A percentile compares a stretch with the other conserved stretches of the same genome.
These are phyloP conservation scores for Calephelis nemesis DNA, from an alignment of 1,140 invertebrate species.

Conservation along the genomic window DNA sequence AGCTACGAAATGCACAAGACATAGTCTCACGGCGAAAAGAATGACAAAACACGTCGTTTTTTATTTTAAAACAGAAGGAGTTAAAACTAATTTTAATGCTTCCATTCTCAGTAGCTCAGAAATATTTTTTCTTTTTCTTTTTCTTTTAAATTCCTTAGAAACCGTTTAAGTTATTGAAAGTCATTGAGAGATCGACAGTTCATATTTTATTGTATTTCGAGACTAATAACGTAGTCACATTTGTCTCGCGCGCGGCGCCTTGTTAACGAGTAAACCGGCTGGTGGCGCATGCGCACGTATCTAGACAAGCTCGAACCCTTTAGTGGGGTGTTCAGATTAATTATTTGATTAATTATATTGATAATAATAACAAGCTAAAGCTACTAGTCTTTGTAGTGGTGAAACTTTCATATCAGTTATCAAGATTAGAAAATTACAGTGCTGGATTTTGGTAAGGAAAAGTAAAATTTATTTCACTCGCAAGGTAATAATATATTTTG, in stretches of 20 bases:
- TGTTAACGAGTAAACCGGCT: conserved; percentile 49
- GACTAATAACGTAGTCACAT: conserved; percentile 62
- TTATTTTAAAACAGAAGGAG: background rate
- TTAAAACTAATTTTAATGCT: background rate
- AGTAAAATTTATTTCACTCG: too few relatives aligned
- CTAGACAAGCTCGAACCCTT: conserved; percentile 3
- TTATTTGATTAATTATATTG: conserved; percentile 12
- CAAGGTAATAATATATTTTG: too few relatives aligned
- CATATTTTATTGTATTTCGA: conserved; percentile 30
- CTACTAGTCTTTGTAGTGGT: conserved; percentile 1
- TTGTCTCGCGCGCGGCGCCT: conserved; percentile 63
- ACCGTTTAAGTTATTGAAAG: conserved; percentile 13
- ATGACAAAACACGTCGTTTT: too few relatives aligned
- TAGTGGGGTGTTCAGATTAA: conserved; percentile 31
- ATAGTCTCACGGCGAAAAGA: too few relatives aligned
- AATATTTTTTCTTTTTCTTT: conserved; percentile 2
- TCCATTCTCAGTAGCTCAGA: background rate
- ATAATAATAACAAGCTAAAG: background rate
- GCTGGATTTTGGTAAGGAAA: too few relatives aligned
- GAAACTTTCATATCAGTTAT: background rate
- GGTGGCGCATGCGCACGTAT: conserved; percentile 32
- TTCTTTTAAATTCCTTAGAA: conserved; percentile 1
- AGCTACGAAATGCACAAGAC: too few relatives aligned
- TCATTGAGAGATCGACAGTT: conserved; percentile 23
- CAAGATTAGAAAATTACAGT: too few relatives aligned